Conservation (phyloP, 1,140 invertebrate genomes). For the Holcopasites calliopsidis region DNA sequence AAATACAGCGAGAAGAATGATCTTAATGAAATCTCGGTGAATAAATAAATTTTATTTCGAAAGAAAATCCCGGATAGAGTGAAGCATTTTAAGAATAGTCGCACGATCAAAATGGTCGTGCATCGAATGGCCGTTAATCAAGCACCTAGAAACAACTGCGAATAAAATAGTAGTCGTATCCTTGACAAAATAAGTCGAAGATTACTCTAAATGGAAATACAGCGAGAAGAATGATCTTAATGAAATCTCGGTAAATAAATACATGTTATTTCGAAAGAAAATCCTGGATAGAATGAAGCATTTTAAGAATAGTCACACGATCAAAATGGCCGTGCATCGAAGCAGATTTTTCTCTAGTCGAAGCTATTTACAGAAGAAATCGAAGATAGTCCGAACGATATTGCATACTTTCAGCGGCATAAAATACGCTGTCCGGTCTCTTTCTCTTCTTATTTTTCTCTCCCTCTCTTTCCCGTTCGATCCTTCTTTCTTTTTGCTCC, state of each 20-base stretch:
- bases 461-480: too few relatives aligned
- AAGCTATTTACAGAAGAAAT: conserved; percentile 35
- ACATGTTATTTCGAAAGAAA: background rate
- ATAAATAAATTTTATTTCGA: too few relatives aligned
- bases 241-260: conserved; percentile 3
- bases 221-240: conserved; percentile 2
- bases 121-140: background rate
- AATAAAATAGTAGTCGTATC: background rate
- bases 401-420: conserved; percentile 32
- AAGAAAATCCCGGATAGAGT: too few relatives aligned
- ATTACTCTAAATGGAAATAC: background rate
- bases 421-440: conserved; percentile 30
- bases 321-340: background rate
- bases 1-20: background rate
- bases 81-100: too few relatives aligned
- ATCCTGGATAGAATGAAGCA: background rate
- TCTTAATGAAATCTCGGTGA: conserved; percentile 3
- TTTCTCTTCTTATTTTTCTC: background rate
- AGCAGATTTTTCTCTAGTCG: background rate
- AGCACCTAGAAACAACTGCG: background rate
- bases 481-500: background rate
- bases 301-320: background rate
- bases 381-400: conserved; percentile 9
- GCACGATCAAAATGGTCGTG: too few relatives aligned
- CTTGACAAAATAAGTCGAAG: too few relatives aligned